A percentile compares a stretch with the other conserved stretches of the same genome.
These are phyloP conservation scores for Erynnis tages DNA, from an alignment of 2,888 invertebrate genomes.

Conservation along the genomic window DNA sequence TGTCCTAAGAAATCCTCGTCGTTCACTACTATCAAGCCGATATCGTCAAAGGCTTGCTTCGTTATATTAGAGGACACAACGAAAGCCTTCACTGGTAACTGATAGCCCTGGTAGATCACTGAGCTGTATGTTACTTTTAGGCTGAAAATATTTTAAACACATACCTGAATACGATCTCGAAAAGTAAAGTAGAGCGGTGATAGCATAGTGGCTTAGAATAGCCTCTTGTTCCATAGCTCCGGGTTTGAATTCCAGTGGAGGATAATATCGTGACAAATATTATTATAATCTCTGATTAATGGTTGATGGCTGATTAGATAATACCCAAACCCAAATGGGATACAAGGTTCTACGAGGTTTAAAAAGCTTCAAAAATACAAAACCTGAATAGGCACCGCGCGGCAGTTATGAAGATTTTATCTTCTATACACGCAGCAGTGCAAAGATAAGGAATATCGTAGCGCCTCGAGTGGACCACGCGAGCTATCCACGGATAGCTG, in stretches of 20 bases:
- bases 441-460: slow-evolving; percentile 46
- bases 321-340: no score
- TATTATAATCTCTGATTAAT: no score
- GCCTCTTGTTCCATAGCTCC: no score
- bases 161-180: no score
- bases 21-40: slow-evolving; percentile 54
- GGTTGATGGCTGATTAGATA: no score
- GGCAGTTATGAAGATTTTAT: slow-evolving; percentile 57
- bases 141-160: slow-evolving; percentile 39
- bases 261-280: no score
- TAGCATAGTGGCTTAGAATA: neutral
- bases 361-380: neutral
- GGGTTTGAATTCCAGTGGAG: no score
- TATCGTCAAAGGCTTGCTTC: slow-evolving; percentile 55
- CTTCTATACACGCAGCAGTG: slow-evolving; percentile 51
- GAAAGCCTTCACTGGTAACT: slow-evolving; percentile 42
- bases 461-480: slow-evolving; percentile 50
- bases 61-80: slow-evolving; percentile 47
- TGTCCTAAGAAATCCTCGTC: slow-evolving; percentile 10
- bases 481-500: slow-evolving; percentile 55
- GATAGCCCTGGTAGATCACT: slow-evolving; percentile 41
- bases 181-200: neutral
- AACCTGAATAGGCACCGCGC: slow-evolving; percentile 54
- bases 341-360: no score
- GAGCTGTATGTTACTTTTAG: slow-evolving; percentile 50